Evolutionary conservation across 1,140 invertebrate species (phyloP).

Genomic region (Aphelenchoides besseyi): DNA sequence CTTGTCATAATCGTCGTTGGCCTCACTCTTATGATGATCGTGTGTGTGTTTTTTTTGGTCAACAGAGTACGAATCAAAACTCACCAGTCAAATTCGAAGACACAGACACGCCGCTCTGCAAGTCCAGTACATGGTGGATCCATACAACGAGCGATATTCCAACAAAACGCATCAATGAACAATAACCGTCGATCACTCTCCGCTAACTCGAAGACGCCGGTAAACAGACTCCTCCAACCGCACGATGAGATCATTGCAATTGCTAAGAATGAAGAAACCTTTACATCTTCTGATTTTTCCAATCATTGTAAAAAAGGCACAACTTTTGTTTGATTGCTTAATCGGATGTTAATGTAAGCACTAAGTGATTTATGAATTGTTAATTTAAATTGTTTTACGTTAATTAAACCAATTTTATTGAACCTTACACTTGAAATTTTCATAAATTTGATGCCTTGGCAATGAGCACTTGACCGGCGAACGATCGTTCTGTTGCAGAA

Average conservation of each 20-base stretch:
- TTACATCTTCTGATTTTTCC: too few relatives aligned
- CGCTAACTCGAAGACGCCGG: neutral
- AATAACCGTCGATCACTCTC: neutral
- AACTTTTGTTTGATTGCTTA: conserved; percentile 7
- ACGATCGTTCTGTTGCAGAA: conserved; percentile 27
- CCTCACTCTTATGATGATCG: conserved; percentile 13
- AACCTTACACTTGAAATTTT: neutral
- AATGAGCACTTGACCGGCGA: conserved; percentile 32
- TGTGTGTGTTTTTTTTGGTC: conserved; percentile 29
- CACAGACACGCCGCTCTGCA: neutral
- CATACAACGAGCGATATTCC: neutral
- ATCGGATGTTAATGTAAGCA: neutral
- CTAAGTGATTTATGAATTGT: neutral
- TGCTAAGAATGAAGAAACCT: too few relatives aligned
- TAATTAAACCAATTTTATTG: neutral
- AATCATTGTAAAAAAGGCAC: neutral
- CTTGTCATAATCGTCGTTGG: conserved; percentile 5
- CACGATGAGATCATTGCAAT: neutral
- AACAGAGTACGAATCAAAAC: conserved; percentile 7
- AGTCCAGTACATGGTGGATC: neutral
- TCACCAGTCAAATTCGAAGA: neutral
- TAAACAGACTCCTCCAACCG: neutral
- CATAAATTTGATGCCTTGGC: conserved; percentile 38
- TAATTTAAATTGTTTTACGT: conserved; percentile 4
- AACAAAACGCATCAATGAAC: neutral